Evolutionary conservation across 2,888 invertebrate species (phyloP).

Genomic region (Drosophila tanythrix): DNA sequence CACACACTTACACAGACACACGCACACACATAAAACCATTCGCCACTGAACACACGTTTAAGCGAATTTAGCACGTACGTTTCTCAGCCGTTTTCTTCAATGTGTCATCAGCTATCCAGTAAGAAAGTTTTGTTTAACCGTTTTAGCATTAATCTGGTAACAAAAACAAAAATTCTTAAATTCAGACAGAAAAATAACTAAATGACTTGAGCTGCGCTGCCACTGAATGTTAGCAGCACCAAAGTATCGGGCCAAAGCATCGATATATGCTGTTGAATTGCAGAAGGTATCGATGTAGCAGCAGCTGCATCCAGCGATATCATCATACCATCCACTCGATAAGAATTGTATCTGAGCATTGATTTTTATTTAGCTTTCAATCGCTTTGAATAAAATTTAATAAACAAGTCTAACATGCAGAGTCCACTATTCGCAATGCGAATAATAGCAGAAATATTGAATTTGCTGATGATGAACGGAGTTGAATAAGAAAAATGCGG

Average conservation of each 20-base stretch:
- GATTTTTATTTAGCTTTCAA: conserved; percentile 7
- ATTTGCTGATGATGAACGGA: not conserved
- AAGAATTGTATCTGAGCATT: not conserved
- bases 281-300: conserved; percentile 21
- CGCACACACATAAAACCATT: conserved; percentile 46
- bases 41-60: conserved; percentile 61
- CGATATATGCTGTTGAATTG: conserved; percentile 28
- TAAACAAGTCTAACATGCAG: conserved; percentile 1
- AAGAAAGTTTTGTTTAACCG: conserved; percentile 30
- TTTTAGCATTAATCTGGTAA: conserved; percentile 42
- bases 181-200: conserved; percentile 63
- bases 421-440: not conserved
- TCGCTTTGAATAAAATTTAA: not conserved
- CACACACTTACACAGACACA: conserved; percentile 22
- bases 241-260: conserved; percentile 46
- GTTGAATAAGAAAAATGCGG: not conserved
- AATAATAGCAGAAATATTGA: not conserved
- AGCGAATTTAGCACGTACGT: conserved; percentile 71
- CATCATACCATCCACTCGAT: conserved; percentile 5
- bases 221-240: conserved; percentile 50
- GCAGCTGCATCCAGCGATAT: not conserved
- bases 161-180: conserved; percentile 63
- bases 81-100: conserved; percentile 51
- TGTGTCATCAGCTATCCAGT: conserved; percentile 35
- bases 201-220: conserved; percentile 64